These are phyloP conservation scores for Nasonia longicornis DNA, from an alignment of 1,140 invertebrate species.

Conservation along the genomic window DNA sequence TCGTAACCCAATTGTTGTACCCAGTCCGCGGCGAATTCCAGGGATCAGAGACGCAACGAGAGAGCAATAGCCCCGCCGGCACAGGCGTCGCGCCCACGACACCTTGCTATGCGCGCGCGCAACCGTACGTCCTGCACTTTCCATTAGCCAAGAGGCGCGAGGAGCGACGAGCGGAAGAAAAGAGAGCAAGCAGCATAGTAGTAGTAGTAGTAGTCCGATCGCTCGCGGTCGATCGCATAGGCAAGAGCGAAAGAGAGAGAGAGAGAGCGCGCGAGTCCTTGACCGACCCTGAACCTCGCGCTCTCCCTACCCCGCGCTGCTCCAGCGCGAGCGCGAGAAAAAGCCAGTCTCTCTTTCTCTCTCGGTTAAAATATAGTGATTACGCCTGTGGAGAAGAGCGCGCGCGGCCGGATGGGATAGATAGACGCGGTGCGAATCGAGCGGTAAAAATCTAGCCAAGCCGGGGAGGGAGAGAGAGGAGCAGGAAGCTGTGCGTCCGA, in stretches of 20 bases:
- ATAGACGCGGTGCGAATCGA: constrained; percentile 3
- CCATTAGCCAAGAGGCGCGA: constrained; percentile 26
- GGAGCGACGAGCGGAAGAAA: background rate
- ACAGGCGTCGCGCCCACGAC: too few species aligned
- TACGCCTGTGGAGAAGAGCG: constrained; percentile 50
- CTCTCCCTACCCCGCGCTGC: constrained; percentile 43
- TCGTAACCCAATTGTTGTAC: too few species aligned
- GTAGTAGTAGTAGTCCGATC: constrained; percentile 48
- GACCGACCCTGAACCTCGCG: constrained; percentile 63
- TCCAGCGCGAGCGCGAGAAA: background rate
- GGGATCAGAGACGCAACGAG: background rate
- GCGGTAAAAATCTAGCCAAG: background rate
- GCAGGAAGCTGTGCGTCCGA: constrained; percentile 5
- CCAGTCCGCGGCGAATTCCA: too few species aligned
- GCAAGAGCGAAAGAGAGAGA: constrained; percentile 37
- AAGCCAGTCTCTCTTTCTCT: constrained; percentile 12
- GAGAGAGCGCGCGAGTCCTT: constrained; percentile 59
- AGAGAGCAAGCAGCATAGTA: background rate
- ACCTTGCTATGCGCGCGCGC: too few species aligned
- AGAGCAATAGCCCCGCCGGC: background rate
- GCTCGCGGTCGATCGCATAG: constrained; percentile 46
- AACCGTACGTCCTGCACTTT: background rate
- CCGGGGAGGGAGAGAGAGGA: background rate
- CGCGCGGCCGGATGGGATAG: constrained; percentile 24
- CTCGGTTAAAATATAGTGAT: constrained; percentile 63